These are phyloP conservation scores for Drosophila emarginata DNA, from an alignment of 2,888 invertebrate species.

Conservation along the genomic window DNA sequence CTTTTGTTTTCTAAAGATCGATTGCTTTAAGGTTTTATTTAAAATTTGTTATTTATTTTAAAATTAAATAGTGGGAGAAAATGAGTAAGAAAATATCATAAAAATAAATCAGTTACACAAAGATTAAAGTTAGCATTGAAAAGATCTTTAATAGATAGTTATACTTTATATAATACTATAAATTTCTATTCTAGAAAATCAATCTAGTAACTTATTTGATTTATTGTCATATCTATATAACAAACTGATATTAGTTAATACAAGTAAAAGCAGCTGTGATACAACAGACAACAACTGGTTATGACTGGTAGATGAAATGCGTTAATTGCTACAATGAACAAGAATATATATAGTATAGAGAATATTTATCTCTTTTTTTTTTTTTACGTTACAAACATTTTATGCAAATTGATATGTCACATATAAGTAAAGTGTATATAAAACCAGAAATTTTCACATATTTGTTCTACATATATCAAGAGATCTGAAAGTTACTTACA, in stretches of 20 bases:
- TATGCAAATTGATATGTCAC: conserved; percentile 1
- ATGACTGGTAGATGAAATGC: neutral
- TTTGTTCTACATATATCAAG: conserved; percentile 24
- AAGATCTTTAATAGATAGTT: too few species aligned
- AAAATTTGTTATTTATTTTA: neutral
- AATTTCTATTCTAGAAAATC: too few species aligned
- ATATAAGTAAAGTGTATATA: neutral
- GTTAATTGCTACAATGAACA: neutral
- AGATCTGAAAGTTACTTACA: neutral
- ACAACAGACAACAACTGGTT: neutral
- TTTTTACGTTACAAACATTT: neutral
- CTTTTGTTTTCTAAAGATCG: neutral
- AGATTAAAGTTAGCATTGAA: too few species aligned
- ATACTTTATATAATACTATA: too few species aligned
- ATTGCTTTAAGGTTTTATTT: neutral
- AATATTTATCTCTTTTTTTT: too few species aligned
- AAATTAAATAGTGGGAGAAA: too few species aligned
- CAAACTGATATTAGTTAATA: too few species aligned
- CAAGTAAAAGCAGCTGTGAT: neutral
- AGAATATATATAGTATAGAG: neutral
- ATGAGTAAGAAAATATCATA: too few species aligned
- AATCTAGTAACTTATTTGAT: too few species aligned
- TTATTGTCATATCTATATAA: too few species aligned
- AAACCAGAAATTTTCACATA: conserved; percentile 21
- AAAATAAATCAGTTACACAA: too few species aligned